Conservation (phyloP, 1,140 invertebrate genomes). For the Pygmarrhopalites habei region DNA sequence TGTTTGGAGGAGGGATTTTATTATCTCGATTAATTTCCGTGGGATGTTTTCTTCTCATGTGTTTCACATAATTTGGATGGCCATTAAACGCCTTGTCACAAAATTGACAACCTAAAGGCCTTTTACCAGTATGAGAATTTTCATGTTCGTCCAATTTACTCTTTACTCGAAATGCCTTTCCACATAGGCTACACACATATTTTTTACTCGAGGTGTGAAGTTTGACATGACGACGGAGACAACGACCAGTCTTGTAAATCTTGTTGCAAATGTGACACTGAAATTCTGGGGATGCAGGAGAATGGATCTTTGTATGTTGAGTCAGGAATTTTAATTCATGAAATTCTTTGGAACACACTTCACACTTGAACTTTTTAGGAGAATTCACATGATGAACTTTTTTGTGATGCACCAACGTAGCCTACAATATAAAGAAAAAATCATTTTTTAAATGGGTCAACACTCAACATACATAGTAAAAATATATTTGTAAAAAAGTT, state of each 20-base stretch:
- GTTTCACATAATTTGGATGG: conserved; percentile 53
- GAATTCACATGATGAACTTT: conserved; percentile 23
- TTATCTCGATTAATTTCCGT: conserved; percentile 10
- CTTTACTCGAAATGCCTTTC: conserved; percentile 26
- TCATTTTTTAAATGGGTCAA: too few species aligned
- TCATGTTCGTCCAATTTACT: conserved; percentile 44
- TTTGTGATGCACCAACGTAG: conserved; percentile 21
- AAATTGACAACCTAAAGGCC: conserved; percentile 51
- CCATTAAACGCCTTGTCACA: conserved; percentile 52
- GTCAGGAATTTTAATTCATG: conserved; percentile 20
- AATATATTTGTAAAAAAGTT: too few species aligned
- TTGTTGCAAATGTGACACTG: conserved; percentile 32
- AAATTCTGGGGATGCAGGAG: conserved; percentile 15
- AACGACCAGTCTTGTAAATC: conserved; percentile 16
- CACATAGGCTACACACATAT: conserved; percentile 17
- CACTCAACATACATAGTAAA: too few species aligned
- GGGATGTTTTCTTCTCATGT: conserved; percentile 49
- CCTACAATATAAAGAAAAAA: conserved; percentile 10
- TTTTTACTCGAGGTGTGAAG: conserved; percentile 20
- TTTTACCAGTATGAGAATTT: conserved; percentile 51
- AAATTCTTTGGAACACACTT: conserved; percentile 27
- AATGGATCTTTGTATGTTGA: conserved; percentile 30
- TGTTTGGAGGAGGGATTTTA: conserved; percentile 22
- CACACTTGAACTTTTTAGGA: conserved; percentile 20
- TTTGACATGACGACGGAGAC: conserved; percentile 21